Percentiles rank a stretch among this genome's conserved stretches.
These are phyloP conservation scores for Syndactyla subalaris DNA, from an alignment of 2,797 vertebrate species.

Conservation along the genomic window DNA sequence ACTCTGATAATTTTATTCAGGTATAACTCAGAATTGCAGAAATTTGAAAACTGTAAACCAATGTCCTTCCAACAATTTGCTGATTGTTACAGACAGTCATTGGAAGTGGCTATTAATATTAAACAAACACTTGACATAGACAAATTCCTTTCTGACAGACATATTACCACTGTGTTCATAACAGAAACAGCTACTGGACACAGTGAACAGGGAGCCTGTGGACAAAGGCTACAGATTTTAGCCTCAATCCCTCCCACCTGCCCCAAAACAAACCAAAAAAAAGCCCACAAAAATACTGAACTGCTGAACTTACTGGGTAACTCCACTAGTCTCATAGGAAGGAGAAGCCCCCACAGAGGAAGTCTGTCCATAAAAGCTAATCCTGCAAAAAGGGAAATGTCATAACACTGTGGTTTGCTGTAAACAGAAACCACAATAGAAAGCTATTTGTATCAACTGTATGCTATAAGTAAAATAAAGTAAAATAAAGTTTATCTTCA, in stretches of 20 bases:
- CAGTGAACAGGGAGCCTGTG: neutral
- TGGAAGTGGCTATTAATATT: neutral
- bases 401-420: constrained; percentile 31
- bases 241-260: neutral
- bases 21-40: neutral
- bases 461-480: neutral
- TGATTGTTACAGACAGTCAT: neutral
- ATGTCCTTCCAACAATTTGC: neutral
- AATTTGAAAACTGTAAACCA: neutral
- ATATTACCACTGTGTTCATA: neutral
- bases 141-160: constrained; percentile 2
- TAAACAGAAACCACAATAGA: constrained; percentile 50
- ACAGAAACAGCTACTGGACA: neutral
- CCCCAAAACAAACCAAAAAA: neutral
- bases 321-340: constrained; percentile 58
- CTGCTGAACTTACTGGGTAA: constrained; percentile 34
- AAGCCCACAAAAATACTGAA: neutral
- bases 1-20: neutral
- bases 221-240: neutral
- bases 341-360: constrained; percentile 35
- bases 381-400: constrained; percentile 63
- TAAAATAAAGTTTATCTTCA: too few species aligned
- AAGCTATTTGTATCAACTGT: neutral
- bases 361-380: constrained; percentile 58
- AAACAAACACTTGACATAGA: neutral